Conservation (phyloP, 2,888 invertebrate genomes). For the Drosophila mayaguana region DNA sequence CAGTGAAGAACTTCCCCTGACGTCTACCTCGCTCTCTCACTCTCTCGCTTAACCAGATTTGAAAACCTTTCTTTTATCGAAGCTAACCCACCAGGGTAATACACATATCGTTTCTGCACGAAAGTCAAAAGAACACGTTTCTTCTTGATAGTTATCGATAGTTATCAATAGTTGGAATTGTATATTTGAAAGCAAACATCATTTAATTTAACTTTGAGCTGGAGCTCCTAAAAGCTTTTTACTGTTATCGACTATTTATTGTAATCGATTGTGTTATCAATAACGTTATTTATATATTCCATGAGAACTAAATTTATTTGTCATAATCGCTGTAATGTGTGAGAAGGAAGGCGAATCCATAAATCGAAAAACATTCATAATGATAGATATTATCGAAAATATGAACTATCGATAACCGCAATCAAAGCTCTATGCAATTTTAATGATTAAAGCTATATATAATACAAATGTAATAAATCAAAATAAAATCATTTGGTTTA, state of each 20-base stretch:
- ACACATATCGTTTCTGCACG: background rate
- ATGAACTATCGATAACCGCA: background rate
- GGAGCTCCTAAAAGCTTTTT: background rate
- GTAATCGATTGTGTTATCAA: background rate
- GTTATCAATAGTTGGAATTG: background rate
- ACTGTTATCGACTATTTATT: background rate
- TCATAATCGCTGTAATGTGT: background rate
- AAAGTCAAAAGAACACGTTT: background rate
- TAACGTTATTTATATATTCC: background rate
- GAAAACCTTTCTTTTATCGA: background rate
- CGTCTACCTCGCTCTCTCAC: background rate
- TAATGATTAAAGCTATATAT: background rate
- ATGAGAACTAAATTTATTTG: background rate
- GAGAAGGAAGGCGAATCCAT: background rate
- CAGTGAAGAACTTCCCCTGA: slow-evolving; percentile 16
- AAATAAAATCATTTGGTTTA: no score
- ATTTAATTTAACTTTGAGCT: background rate
- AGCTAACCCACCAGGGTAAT: background rate
- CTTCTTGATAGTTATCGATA: background rate
- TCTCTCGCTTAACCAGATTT: background rate
- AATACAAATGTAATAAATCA: background rate
- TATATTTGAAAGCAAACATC: background rate
- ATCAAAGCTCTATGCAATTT: background rate
- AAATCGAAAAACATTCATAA: background rate
- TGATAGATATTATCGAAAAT: background rate